phyloP scores from a whole-genome alignment of 2,113 vertebrate genomes.

The Rhipidura dahli region DNA sequence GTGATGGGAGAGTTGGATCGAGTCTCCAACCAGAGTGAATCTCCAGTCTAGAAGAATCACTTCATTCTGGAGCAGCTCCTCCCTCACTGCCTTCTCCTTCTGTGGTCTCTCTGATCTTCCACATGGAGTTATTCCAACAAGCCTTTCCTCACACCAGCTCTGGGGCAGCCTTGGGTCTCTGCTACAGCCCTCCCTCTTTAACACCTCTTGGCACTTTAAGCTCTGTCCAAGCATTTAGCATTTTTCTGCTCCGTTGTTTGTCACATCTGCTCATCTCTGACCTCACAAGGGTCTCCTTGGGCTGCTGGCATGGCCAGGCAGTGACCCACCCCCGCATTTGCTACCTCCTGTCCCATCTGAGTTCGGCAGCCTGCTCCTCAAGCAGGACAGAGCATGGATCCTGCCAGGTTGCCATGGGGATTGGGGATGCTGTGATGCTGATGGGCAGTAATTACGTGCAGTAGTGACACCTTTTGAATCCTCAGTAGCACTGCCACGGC shows the following conservation, averaged over 20 bases:
- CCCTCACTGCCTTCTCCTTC: background rate
- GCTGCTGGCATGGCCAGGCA: background rate
- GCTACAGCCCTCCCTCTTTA: background rate
- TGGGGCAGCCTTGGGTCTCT: accelerated
- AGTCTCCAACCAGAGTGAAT: background rate
- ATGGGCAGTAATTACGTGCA: accelerated
- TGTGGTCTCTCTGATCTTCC: background rate
- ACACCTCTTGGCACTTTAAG: background rate
- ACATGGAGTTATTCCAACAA: background rate
- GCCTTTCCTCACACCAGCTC: background rate
- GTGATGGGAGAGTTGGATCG: background rate
- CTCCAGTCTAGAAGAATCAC: background rate
- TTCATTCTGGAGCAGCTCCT: background rate
- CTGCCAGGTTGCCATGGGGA: background rate
- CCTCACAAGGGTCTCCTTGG: accelerated
- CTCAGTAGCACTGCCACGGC: background rate
- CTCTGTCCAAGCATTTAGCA: background rate
- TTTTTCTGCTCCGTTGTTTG: background rate
- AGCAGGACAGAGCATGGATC: background rate
- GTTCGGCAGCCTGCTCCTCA: background rate
- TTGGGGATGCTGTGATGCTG: background rate
- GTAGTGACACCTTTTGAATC: background rate
- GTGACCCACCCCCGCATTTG: accelerated
- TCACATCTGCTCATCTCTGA: background rate
- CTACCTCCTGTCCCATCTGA: accelerated